Conservation (phyloP, 2,113 vertebrate genomes). For the Fukomys damarensis region DNA sequence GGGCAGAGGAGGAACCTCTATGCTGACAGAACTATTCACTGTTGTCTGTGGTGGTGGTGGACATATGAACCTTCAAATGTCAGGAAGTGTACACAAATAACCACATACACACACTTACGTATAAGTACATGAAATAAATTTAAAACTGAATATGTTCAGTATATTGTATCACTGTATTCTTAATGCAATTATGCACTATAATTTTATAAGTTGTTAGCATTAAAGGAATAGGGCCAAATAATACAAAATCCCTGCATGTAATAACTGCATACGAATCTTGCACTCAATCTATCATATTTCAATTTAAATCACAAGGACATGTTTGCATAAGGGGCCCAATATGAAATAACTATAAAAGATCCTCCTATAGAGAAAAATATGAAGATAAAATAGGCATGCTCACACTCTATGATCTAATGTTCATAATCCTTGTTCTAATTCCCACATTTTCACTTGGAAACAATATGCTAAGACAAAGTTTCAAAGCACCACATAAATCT, state of each 20-base stretch:
- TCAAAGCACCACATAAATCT: conserved; percentile 38
- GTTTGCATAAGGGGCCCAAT: neutral
- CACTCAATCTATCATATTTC: neutral
- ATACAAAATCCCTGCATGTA: neutral
- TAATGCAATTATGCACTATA: neutral
- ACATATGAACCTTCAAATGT: neutral
- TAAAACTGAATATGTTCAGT: neutral
- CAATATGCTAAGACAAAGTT: conserved; percentile 27
- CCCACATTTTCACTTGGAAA: conserved; percentile 39
- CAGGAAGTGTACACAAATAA: neutral
- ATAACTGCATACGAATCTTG: neutral
- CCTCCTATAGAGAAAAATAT: neutral
- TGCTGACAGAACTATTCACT: neutral
- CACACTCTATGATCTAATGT: neutral
- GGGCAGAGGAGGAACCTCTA: neutral
- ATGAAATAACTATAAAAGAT: neutral
- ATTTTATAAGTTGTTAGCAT: neutral
- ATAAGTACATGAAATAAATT: neutral
- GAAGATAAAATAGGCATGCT: neutral
- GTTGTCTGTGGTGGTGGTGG: neutral
- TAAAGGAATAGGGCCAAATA: neutral
- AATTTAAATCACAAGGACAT: neutral
- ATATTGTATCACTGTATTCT: neutral
- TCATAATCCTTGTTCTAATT: conserved; percentile 4
- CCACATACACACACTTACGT: neutral